phyloP scores from a whole-genome alignment of 2,797 vertebrate genomes.

The Squalus acanthias region DNA sequence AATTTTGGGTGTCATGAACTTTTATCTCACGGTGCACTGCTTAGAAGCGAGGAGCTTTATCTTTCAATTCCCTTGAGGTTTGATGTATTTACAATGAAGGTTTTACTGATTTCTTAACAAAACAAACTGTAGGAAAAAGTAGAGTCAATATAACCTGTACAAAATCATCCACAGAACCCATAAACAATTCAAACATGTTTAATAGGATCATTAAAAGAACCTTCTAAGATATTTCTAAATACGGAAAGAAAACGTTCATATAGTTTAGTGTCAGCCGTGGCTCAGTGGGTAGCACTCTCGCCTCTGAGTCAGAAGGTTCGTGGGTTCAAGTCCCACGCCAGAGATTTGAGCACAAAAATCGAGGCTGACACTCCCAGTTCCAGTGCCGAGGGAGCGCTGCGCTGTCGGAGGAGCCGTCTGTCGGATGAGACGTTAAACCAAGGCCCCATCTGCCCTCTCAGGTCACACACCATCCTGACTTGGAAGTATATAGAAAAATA shows the following conservation, averaged over 20 bases:
- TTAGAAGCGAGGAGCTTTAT: background rate
- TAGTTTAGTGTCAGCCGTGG: too few relatives aligned
- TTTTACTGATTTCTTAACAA: background rate
- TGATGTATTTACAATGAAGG: background rate
- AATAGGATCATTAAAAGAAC: background rate
- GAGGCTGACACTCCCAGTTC: too few relatives aligned
- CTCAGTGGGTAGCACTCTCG: too few relatives aligned
- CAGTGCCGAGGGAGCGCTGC: too few relatives aligned
- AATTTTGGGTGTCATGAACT: background rate
- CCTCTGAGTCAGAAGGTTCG: too few relatives aligned
- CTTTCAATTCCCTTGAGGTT: background rate
- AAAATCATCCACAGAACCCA: background rate
- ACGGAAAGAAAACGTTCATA: background rate
- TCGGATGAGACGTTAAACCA: too few relatives aligned
- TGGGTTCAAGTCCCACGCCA: too few relatives aligned
- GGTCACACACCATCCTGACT: too few relatives aligned
- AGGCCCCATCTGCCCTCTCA: too few relatives aligned
- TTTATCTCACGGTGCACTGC: background rate
- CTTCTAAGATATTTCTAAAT: background rate
- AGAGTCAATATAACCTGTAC: background rate
- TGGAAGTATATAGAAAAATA: too few relatives aligned
- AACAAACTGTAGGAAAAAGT: background rate
- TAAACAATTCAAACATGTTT: background rate
- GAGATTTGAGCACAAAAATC: too few relatives aligned
- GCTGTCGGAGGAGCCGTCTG: too few relatives aligned